Evolutionary conservation across 2,888 invertebrate genomes (phyloP).

Genomic region (Rambutsinella grinnellia): DNA sequence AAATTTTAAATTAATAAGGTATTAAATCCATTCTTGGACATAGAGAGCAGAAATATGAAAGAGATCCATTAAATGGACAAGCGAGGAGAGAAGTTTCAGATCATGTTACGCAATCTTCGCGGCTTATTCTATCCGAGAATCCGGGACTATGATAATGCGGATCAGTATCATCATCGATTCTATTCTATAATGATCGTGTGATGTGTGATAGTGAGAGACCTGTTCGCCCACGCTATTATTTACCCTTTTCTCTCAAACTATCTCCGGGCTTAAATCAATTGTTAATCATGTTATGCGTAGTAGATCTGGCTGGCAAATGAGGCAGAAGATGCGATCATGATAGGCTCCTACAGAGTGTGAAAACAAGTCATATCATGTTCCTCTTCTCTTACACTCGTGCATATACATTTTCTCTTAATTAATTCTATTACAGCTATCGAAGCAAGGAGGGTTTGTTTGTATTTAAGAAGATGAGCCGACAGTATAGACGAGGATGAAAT

Average conservation of each 20-base stretch:
- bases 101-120: constrained; percentile 26
- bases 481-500: not conserved
- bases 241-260: not conserved
- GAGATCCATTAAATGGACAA: too few relatives aligned
- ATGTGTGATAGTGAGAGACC: constrained; percentile 31
- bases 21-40: too few relatives aligned
- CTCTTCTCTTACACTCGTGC: not conserved
- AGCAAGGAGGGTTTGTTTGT: not conserved
- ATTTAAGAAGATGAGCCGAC: not conserved
- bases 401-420: not conserved
- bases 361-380: not conserved
- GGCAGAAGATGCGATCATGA: constrained; percentile 1
- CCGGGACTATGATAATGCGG: not conserved
- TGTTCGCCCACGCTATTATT: constrained; percentile 48
- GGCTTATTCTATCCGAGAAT: constrained; percentile 11
- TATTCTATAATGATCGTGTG: not conserved
- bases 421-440: not conserved
- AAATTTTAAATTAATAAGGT: too few relatives aligned
- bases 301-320: constrained; percentile 6
- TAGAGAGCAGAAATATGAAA: too few relatives aligned
- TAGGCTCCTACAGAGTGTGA: not conserved
- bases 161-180: not conserved
- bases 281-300: not conserved
- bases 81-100: constrained; percentile 29
- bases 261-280: constrained; percentile 23